Evolutionary conservation across 2,113 vertebrate species (phyloP).

Genomic region (Semnornis frantzii): DNA sequence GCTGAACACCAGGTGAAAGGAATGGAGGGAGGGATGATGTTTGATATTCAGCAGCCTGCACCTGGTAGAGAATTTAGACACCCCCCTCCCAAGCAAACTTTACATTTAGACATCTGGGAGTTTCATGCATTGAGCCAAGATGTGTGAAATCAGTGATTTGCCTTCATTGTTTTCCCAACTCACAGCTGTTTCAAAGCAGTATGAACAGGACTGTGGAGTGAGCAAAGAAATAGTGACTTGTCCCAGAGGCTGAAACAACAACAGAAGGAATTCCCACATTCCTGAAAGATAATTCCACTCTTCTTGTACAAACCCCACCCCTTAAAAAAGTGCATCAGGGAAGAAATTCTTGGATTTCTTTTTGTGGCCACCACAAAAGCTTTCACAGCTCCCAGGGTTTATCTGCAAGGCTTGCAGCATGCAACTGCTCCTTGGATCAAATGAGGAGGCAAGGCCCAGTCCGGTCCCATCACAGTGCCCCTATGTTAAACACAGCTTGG

Average conservation of each 20-base stretch:
- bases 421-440: background rate
- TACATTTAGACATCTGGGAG: background rate
- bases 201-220: background rate
- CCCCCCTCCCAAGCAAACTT: background rate
- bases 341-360: background rate
- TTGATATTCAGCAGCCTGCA: background rate
- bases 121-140: background rate
- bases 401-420: background rate
- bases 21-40: background rate
- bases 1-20: background rate
- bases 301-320: background rate
- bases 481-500: too few species aligned
- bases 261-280: background rate
- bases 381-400: background rate
- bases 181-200: background rate
- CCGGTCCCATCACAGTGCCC: too few species aligned
- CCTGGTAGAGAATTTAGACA: background rate
- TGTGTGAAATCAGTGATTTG: background rate
- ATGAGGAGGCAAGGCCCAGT: background rate
- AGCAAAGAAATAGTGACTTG: background rate
- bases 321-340: constrained; percentile 52
- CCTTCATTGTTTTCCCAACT: constrained; percentile 3
- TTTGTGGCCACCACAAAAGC: background rate
- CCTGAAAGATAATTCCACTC: constrained; percentile 3
- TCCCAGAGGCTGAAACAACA: constrained; percentile 5